Evolutionary conservation across 23 tunicate genomes (phyloP).

Genomic region (Aplidium turbinatum): DNA sequence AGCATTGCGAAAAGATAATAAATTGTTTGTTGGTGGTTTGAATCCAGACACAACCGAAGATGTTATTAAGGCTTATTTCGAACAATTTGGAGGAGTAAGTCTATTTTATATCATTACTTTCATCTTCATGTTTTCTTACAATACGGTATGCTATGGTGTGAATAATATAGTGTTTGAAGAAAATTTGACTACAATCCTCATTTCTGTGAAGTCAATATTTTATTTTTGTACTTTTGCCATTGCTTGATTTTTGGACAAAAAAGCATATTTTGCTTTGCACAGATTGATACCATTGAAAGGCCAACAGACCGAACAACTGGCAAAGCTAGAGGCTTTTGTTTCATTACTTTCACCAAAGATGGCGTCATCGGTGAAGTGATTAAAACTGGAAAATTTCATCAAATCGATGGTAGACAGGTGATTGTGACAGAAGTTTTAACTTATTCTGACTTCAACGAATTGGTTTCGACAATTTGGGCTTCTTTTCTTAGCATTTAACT

Average conservation of each 20-base stretch:
- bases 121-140: neutral
- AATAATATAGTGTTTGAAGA: no score
- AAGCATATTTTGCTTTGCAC: neutral
- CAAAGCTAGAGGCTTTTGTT: slow-evolving; percentile 76
- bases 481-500: no score
- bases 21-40: slow-evolving; percentile 83
- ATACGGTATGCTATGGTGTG: neutral
- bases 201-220: no score
- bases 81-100: slow-evolving; percentile 76
- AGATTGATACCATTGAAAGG: slow-evolving; percentile 69
- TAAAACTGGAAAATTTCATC: slow-evolving; percentile 41
- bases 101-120: neutral
- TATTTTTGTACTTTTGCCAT: no score
- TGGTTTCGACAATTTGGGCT: no score
- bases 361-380: slow-evolving; percentile 45
- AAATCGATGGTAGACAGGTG: slow-evolving; percentile 78
- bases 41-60: slow-evolving; percentile 69
- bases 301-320: slow-evolving; percentile 52
- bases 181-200: no score
- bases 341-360: slow-evolving; percentile 62
- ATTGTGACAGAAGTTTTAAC: no score
- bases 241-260: no score
- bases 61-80: slow-evolving; percentile 49
- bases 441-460: no score
- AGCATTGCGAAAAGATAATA: slow-evolving; percentile 67